Base-by-base conservation (phyloP, 2,888 invertebrate species). In the Orchesella flavescens region DNA sequence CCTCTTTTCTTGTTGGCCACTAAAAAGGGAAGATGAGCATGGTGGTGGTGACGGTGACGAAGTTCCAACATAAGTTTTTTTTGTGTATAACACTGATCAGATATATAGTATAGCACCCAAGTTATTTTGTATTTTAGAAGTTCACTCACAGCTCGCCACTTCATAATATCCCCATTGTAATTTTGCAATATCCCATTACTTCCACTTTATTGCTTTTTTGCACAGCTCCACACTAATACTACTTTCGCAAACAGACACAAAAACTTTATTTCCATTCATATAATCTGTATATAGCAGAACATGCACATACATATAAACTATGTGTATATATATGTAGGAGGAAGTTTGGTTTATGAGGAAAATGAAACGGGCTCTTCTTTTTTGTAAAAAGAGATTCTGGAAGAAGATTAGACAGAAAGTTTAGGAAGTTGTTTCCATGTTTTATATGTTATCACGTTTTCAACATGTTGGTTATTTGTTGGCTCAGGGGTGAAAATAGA, bases 131-230 rank as follows among this genome's bases (percentile, higher is more conserved):
- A 34, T 34, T 34, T 34, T 34, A 34, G 34, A 34, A 34, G 34
- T 34, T 34, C 34, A 34, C 34, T 34, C 34, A 34, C 34, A 34
- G 34, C 34, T 34, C 34, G 34, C 34, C 34, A 34, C 34, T 34
- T 34, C 34, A 34, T 34, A 53, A 53, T 13, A 53, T 53, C 17
- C 19, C 57, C 57, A 57, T 57, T 57, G 57, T 77, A 77, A 77
- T 77, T 77, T 77, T 68, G 77, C 77, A 77, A 78, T 71, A 78
- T 78, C 78, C 78, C 78, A 78, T 78, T 78, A 78, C 71, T 78
- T 63, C 71, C 78, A 71, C 46, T 71, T 78, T 78, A 78, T 78
- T 77, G 63, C 78, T 78, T 77, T 78, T 78, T 65, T 19, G 71
- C 78, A 63, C 63, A 34, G 34, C 34, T 34, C 34, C 7, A 75